Evolutionary conservation across 2,797 vertebrate species (phyloP).

Genomic region (Craterocephalus amniculus): DNA sequence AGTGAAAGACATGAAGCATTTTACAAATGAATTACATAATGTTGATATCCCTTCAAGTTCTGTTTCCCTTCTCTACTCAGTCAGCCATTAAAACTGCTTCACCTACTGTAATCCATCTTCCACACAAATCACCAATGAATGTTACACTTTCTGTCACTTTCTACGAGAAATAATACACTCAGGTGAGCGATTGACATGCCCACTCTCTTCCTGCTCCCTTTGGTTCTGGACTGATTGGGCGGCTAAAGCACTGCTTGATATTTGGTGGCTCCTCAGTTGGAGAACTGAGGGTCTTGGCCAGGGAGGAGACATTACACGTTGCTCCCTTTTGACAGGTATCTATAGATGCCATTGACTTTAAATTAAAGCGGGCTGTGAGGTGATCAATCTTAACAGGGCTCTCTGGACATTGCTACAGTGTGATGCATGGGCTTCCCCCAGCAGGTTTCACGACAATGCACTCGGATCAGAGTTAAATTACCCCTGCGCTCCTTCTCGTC

Average conservation of each 20-base stretch:
- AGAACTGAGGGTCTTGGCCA: constrained; percentile 31
- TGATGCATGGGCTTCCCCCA: constrained; percentile 74
- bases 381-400: constrained; percentile 76
- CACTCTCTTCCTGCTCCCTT: constrained; percentile 25
- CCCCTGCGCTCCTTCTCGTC: constrained; percentile 43
- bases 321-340: constrained; percentile 77
- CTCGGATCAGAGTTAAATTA: constrained; percentile 72
- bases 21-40: constrained; percentile 25
- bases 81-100: constrained; percentile 26
- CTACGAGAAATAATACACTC: constrained; percentile 57
- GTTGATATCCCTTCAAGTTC: constrained; percentile 22
- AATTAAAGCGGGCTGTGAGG: constrained; percentile 71
- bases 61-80: constrained; percentile 15
- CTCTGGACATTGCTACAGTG: constrained; percentile 53
- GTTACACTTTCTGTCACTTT: constrained; percentile 53
- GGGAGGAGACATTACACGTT: constrained; percentile 62
- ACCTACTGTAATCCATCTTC: constrained; percentile 56
- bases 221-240: constrained; percentile 31
- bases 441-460: constrained; percentile 36
- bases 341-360: constrained; percentile 77
- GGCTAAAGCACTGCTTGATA: constrained; percentile 9
- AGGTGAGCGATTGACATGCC: constrained; percentile 62
- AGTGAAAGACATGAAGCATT: background rate
- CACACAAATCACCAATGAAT: constrained; percentile 48
- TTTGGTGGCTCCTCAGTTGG: constrained; percentile 27